Evolutionary conservation across 2,888 invertebrate species (phyloP), one percentile per base, ranked within the genome.

Genomic region (Protonemura montana): DNA sequence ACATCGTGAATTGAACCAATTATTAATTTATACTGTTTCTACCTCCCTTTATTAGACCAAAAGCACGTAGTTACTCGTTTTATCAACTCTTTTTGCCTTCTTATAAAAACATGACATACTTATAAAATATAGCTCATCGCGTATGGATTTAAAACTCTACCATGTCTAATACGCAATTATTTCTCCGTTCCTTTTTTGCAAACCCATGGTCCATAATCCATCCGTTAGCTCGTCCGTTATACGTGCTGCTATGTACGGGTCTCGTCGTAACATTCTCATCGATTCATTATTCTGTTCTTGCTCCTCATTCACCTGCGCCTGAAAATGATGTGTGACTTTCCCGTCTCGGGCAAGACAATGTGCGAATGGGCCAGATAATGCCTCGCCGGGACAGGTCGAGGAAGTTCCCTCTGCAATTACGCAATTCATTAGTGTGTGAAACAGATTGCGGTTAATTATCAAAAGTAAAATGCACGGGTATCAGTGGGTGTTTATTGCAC

Each of bases 31-130:
- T 59, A 41, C 41, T 41, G 41, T 41, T 41, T 13, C 41, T 59
- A 35, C 35, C 59, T 59, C 13, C 59, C 6, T n/a, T n/a, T n/a
- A n/a, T n/a, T 59, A 59, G 16, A 59, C 59, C 7, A 21, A 10
- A 59, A 59, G 59, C 59, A 59, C 59, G 59, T 59, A 2, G 59
- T 59, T 59, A 59, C 59, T 59, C 59, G 59, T 59, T 59, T 59
- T 59, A 59, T 59, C 59, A 59, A 59, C 59, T 59, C 59, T 59
- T 59, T 59, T 59, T 59, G 59, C 59, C 59, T 59, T 59, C 59
- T 16, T 59, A 13, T 59, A 59, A 59, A 59, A 59, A 59, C 59
- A 59, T 59, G 59, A 59, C 59, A 59, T 59, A 59, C 59, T 21
- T 59, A 10, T 59, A 59, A 59, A 59, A 59, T 59, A 13, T 59